These are phyloP conservation scores for Trematomus bernacchii DNA, from an alignment of 2,797 vertebrate genomes.

Conservation along the genomic window DNA sequence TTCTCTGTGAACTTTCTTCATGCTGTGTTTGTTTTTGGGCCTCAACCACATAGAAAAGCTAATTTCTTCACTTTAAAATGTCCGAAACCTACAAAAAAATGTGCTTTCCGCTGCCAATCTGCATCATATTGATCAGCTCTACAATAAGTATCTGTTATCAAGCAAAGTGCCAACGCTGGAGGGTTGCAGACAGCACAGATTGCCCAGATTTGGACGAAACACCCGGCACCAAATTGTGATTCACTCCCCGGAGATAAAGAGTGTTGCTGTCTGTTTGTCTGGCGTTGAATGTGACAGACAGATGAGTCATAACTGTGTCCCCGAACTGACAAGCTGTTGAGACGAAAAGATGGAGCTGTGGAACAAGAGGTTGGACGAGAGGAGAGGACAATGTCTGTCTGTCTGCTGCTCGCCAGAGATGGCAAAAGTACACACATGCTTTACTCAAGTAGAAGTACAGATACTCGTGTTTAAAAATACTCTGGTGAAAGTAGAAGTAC, in stretches of 20 bases:
- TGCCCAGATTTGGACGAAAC: slow-evolving; percentile 67
- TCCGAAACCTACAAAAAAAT: background rate
- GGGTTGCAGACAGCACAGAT: slow-evolving; percentile 74
- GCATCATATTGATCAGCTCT: slow-evolving; percentile 44
- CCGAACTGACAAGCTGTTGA: slow-evolving; percentile 73
- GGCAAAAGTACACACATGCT: too few relatives aligned
- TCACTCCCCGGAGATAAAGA: slow-evolving; percentile 69
- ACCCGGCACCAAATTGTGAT: slow-evolving; percentile 66
- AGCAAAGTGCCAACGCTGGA: slow-evolving; percentile 59
- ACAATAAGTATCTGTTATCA: slow-evolving; percentile 45
- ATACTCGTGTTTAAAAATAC: too few relatives aligned
- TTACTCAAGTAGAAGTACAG: too few relatives aligned
- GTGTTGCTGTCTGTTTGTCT: slow-evolving; percentile 75
- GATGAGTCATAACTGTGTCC: slow-evolving; percentile 79
- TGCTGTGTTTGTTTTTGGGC: too few relatives aligned
- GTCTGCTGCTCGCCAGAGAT: slow-evolving; percentile 35
- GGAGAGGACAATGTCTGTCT: slow-evolving; percentile 40
- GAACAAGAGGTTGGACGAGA: slow-evolving; percentile 69
- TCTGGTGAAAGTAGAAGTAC: too few relatives aligned
- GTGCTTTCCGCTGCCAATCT: slow-evolving; percentile 40
- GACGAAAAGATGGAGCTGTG: slow-evolving; percentile 55
- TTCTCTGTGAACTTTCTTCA: too few relatives aligned
- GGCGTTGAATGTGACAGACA: slow-evolving; percentile 78
- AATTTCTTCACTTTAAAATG: too few relatives aligned
- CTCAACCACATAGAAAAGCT: too few relatives aligned